Conservation (phyloP, 1,140 invertebrate genomes). For the Cecropterus lyciades region DNA sequence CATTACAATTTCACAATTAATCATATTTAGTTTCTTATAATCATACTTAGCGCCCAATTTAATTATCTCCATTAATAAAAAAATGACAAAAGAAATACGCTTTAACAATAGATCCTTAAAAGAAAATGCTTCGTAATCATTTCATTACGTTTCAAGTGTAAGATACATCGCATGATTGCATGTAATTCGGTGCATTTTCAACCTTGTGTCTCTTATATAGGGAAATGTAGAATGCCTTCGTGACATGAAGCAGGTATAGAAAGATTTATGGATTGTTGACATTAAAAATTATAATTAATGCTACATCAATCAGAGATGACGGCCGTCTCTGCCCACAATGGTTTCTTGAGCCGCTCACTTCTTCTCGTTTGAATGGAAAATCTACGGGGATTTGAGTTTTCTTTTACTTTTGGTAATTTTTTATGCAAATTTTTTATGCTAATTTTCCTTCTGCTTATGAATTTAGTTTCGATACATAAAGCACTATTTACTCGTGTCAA, state of each 20-base stretch:
- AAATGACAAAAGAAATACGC: slow-evolving; percentile 5
- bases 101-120: slow-evolving; percentile 26
- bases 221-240: neutral
- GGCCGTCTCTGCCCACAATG: slow-evolving; percentile 42
- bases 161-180: too few relatives aligned
- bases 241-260: slow-evolving; percentile 3
- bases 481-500: too few relatives aligned
- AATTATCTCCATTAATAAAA: too few relatives aligned
- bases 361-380: slow-evolving; percentile 44
- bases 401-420: slow-evolving; percentile 40
- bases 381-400: slow-evolving; percentile 28
- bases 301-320: slow-evolving; percentile 54
- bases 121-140: slow-evolving; percentile 19
- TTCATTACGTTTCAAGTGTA: slow-evolving; percentile 9
- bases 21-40: too few relatives aligned
- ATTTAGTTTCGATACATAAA: too few relatives aligned
- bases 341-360: slow-evolving; percentile 31
- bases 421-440: slow-evolving; percentile 14
- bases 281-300: slow-evolving; percentile 61
- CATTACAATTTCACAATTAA: too few relatives aligned
- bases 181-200: neutral
- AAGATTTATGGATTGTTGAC: slow-evolving; percentile 60
- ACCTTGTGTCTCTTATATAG: slow-evolving; percentile 1
- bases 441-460: neutral
- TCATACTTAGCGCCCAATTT: too few relatives aligned